Percentiles rank a stretch among this genome's conserved stretches.
These are phyloP conservation scores for Vireo altiloquus DNA, from an alignment of 2,113 vertebrate species.

Conservation along the genomic window DNA sequence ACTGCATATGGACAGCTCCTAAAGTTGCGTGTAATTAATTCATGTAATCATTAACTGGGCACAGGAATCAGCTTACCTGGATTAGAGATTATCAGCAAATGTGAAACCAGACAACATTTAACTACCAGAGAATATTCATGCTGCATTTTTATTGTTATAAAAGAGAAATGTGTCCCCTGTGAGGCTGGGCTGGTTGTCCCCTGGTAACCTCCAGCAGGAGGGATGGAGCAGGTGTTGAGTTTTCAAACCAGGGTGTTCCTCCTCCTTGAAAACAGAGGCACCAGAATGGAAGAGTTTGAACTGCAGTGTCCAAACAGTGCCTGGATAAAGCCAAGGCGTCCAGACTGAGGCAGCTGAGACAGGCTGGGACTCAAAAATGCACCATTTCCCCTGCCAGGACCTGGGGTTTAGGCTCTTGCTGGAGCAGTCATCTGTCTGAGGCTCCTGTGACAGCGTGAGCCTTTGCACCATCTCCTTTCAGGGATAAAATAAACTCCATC, in stretches of 20 bases:
- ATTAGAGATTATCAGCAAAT: not conserved
- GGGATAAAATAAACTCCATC: not conserved
- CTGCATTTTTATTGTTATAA: fast-evolving
- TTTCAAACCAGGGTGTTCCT: not conserved
- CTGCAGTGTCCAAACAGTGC: not conserved
- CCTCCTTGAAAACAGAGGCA: not conserved
- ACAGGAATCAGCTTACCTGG: not conserved
- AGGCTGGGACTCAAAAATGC: not conserved
- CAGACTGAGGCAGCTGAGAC: not conserved
- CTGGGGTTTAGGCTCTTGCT: not conserved
- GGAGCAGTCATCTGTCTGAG: not conserved
- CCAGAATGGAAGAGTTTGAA: not conserved
- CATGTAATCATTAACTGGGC: not conserved
- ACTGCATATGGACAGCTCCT: not conserved
- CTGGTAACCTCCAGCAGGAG: not conserved
- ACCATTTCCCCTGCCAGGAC: not conserved
- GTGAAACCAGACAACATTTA: not conserved
- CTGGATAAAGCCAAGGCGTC: not conserved
- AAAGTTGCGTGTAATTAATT: not conserved
- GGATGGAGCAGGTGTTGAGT: not conserved
- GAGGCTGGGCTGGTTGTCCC: not conserved
- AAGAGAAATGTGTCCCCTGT: not conserved
- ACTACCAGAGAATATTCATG: not conserved
- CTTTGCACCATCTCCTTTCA: not conserved
- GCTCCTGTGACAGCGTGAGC: not conserved